phyloP scores from a whole-genome alignment of 2,888 invertebrate genomes.

The Ophraella communa region DNA sequence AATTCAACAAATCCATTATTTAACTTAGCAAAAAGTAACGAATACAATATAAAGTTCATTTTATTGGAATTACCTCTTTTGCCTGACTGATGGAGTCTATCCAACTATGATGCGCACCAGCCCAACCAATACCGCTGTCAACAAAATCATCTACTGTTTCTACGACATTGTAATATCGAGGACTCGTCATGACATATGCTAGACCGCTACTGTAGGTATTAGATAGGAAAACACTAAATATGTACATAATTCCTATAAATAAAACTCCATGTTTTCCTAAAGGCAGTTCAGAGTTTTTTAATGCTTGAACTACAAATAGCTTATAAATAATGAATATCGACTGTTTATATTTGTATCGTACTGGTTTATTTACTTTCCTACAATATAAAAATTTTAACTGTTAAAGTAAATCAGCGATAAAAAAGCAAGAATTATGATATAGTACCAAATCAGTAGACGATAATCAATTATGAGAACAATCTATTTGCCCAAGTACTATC shows the following conservation, averaged over 20 bases:
- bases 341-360: neutral
- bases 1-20: no score
- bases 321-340: conserved; percentile 34
- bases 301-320: conserved; percentile 50
- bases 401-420: no score
- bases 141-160: conserved; percentile 69
- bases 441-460: no score
- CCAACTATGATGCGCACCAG: conserved; percentile 73
- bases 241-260: conserved; percentile 62
- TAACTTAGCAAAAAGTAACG: no score
- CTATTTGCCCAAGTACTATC: no score
- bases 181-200: conserved; percentile 71
- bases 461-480: no score
- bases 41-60: neutral
- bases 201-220: conserved; percentile 72
- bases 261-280: conserved; percentile 50
- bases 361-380: neutral
- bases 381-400: neutral
- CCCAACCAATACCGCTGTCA: conserved; percentile 67
- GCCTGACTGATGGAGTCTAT: conserved; percentile 66
- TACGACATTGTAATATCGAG: conserved; percentile 68
- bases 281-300: conserved; percentile 39
- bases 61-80: conserved; percentile 63
- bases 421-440: no score
- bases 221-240: conserved; percentile 67